These are phyloP conservation scores for Platorchestia sp. DNA, from an alignment of 1,140 invertebrate genomes.

Conservation along the genomic window DNA sequence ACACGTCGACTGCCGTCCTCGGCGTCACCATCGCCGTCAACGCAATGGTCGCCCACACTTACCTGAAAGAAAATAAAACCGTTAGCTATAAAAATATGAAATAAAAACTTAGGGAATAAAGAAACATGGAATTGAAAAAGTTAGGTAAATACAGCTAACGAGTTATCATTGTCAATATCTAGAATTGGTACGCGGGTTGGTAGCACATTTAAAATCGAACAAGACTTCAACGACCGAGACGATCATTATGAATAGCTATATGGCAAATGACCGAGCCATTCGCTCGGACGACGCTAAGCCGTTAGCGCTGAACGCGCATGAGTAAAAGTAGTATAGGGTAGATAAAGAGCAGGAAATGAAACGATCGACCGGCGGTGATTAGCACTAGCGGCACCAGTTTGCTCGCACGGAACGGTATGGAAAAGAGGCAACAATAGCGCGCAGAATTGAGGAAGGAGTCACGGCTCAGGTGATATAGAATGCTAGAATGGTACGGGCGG, in stretches of 20 bases:
- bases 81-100: not conserved
- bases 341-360: not conserved
- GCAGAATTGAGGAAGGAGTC: not conserved
- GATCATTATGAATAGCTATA: not conserved
- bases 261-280: not conserved
- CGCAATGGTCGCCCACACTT: slow-evolving; percentile 5
- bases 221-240: not conserved
- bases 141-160: not conserved
- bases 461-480: not conserved
- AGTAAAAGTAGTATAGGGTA: not conserved
- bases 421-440: not conserved
- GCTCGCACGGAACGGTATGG: not conserved
- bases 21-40: not conserved
- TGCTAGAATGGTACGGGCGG: not conserved
- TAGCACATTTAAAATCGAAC: not conserved
- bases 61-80: not conserved
- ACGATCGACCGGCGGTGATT: not conserved
- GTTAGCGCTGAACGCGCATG: not conserved
- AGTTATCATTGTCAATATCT: not conserved
- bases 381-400: not conserved
- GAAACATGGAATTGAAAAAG: not conserved
- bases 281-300: not conserved
- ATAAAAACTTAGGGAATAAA: not conserved
- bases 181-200: not conserved
- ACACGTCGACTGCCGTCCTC: not conserved